Conservation (phyloP, 1,140 invertebrate species). For the Drosophila mayri region DNA sequence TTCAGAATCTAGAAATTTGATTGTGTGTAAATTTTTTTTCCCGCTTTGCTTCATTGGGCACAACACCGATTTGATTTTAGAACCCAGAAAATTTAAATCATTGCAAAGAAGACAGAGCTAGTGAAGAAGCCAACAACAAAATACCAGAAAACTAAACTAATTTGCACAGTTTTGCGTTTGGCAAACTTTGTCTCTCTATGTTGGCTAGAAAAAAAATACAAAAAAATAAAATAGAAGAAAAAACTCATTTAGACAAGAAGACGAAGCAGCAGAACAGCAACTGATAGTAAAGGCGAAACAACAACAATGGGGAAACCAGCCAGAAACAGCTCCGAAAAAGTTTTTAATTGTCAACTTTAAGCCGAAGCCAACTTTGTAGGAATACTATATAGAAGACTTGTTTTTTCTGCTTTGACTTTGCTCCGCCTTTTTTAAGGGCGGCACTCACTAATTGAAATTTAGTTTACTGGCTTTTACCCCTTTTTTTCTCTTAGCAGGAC, state of each 20-base stretch:
- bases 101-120: conserved; percentile 34
- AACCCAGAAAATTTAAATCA: conserved; percentile 66
- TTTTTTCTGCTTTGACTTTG: conserved; percentile 14
- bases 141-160: conserved; percentile 69
- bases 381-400: conserved; percentile 12
- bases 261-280: conserved; percentile 32
- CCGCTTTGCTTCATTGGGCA: conserved; percentile 7
- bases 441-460: conserved; percentile 71
- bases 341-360: conserved; percentile 82
- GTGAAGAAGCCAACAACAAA: conserved; percentile 13
- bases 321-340: conserved; percentile 46
- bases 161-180: conserved; percentile 72
- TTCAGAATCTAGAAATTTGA: background rate
- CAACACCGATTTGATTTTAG: conserved; percentile 37
- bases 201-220: conserved; percentile 3
- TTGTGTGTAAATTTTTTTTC: background rate
- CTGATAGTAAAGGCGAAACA: conserved; percentile 34
- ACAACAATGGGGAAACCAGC: conserved; percentile 34
- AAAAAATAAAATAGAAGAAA: conserved; percentile 17
- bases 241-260: conserved; percentile 64
- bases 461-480: conserved; percentile 26
- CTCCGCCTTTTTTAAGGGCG: conserved; percentile 17
- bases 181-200: conserved; percentile 63
- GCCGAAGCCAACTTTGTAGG: conserved; percentile 42
- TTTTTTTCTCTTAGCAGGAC: background rate